Evolutionary conservation across 2,888 invertebrate genomes (phyloP), one percentile per base, ranked within the genome.

Genomic region (Napeogenes inachia): DNA sequence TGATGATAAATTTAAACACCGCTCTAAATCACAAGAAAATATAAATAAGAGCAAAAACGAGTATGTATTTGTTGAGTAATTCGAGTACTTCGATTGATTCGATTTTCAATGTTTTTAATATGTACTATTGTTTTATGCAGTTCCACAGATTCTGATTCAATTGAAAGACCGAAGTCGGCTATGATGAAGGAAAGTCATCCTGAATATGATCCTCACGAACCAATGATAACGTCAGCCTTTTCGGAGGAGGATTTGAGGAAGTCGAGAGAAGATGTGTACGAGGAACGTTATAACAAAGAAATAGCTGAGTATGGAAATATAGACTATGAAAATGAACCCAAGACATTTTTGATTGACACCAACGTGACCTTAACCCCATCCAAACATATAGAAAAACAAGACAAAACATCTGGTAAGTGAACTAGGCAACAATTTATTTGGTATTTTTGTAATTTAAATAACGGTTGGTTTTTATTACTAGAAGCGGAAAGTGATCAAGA

Each of bases 401-500:
- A 89, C 54, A 87, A 85, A 70, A 63, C 72, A 21, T 77, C 87
- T 67, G 87, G 88, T 88, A 70, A 63, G 63, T 65, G 30, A 53
- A 45, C 45, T n/a, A 59, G 2, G 3, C 2, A 42, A 10, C 10
- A 3, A 6, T 42, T 10, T 42, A 42, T 10, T 10, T 3, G 10
- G 12, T 8, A 56, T 50, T n/a, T 2, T 3, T 56, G 4, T 13
- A 45, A 46, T 46, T 21, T 46, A 42, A 38, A 50, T 53, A 45
- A 42, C n/a, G 13, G 21, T 38, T 42, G 42, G 5, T 32, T 57
- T 2, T 30, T 45, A 65, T 65, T 69, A 75, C 58, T 78, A 76
- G 93, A 92, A 81, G 91, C 89, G 63, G 93, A 94, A 73, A 93
- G 93, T 73, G 96, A 96, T 75, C 93, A 95, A 74, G 96, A 96